A percentile compares a stretch with the other conserved stretches of the same genome.
phyloP scores from a whole-genome alignment of 2,888 invertebrate genomes.

The Eumerus sabulonum region DNA sequence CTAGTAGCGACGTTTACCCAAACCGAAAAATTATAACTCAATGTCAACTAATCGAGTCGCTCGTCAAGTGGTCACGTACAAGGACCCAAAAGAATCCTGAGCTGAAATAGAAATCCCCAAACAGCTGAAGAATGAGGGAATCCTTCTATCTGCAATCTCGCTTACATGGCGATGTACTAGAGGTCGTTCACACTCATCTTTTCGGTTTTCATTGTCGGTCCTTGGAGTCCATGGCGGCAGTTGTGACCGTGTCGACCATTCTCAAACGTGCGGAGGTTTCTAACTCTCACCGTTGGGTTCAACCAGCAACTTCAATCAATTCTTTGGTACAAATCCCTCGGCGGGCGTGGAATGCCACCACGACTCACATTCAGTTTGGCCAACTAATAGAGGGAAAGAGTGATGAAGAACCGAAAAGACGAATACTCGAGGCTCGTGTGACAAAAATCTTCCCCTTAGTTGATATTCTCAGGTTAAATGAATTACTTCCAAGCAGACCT shows the following conservation, averaged over 20 bases:
- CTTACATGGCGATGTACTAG: slow-evolving; percentile 7
- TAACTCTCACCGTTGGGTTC: slow-evolving; percentile 24
- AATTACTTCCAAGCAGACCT: slow-evolving; percentile 54
- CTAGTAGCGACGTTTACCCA: no score
- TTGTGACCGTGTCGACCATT: slow-evolving; percentile 18
- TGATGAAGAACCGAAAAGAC: neutral
- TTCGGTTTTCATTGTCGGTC: slow-evolving; percentile 19
- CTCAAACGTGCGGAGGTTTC: slow-evolving; percentile 51
- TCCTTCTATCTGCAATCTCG: slow-evolving; percentile 42
- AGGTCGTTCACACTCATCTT: slow-evolving; percentile 61
- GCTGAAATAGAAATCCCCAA: slow-evolving; percentile 10
- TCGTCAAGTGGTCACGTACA: slow-evolving; percentile 47
- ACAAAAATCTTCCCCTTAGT: slow-evolving; percentile 41
- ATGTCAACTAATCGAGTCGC: slow-evolving; percentile 35
- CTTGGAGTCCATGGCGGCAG: no score
- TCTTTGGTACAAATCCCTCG: slow-evolving; percentile 17
- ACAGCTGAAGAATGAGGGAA: neutral
- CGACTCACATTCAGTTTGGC: slow-evolving; percentile 10
- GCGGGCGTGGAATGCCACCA: slow-evolving; percentile 11
- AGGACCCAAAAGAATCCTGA: slow-evolving; percentile 36
- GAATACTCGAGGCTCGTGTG: slow-evolving; percentile 23
- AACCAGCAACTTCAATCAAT: slow-evolving; percentile 9
- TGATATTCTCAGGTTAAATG: slow-evolving; percentile 43
- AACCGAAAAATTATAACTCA: slow-evolving; percentile 31
- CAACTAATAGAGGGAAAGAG: slow-evolving; percentile 30